These are phyloP conservation scores for Oreotrochilus melanogaster DNA, from an alignment of 2,113 vertebrate species.

Conservation along the genomic window DNA sequence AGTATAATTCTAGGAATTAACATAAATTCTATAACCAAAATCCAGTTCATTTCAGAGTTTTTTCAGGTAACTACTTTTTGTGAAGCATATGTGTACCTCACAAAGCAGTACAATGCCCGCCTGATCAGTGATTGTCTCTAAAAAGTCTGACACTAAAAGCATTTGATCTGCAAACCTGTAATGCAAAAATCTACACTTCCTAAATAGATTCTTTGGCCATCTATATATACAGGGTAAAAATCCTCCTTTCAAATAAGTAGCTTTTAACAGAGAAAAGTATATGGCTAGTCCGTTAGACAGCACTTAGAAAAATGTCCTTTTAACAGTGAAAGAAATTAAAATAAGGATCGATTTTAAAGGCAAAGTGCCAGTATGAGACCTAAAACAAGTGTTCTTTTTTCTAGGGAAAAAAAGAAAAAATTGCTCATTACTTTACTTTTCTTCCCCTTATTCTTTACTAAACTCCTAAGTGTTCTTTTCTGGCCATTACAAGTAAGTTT, in stretches of 20 bases:
- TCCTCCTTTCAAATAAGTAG: neutral
- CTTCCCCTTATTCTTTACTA: neutral
- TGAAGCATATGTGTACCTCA: neutral
- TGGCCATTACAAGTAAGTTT: neutral
- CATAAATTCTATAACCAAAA: neutral
- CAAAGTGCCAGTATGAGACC: neutral
- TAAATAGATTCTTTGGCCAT: neutral
- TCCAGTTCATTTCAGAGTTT: neutral
- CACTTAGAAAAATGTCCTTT: neutral
- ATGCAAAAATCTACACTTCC: neutral
- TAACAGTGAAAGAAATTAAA: neutral
- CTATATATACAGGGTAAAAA: neutral
- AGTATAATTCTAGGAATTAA: neutral
- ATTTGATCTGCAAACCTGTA: neutral
- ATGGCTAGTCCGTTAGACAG: neutral
- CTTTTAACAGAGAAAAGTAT: neutral
- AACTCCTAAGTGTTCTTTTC: neutral
- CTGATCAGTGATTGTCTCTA: neutral
- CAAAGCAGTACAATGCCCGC: neutral
- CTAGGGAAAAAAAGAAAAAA: neutral
- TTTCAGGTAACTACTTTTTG: neutral
- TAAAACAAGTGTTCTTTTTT: neutral
- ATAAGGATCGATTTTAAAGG: neutral
- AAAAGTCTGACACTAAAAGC: neutral
- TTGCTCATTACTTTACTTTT: neutral